Conservation (phyloP, 2,888 invertebrate genomes). For the Tenthredo livida region DNA sequence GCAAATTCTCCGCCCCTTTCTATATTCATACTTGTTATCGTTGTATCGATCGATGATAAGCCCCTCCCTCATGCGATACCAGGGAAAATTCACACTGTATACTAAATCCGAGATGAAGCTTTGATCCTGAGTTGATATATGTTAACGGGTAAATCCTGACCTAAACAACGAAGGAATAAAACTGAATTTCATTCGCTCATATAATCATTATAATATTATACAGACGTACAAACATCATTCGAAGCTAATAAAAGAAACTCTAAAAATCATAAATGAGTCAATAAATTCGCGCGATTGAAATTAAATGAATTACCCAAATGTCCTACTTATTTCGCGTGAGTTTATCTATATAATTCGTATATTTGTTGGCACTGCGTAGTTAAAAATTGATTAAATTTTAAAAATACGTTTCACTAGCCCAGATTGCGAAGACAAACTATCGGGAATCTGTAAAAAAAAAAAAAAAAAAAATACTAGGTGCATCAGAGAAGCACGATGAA, state of each 20-base stretch:
- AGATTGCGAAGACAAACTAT: not conserved
- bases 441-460: not conserved
- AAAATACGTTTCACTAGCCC: not conserved
- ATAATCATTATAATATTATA: not conserved
- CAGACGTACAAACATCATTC: not conserved
- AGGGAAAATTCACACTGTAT: too few species aligned
- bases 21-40: too few species aligned
- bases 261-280: not conserved
- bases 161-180: not conserved
- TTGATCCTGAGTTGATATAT: not conserved
- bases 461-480: not conserved
- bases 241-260: not conserved
- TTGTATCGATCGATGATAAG: too few species aligned
- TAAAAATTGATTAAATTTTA: not conserved
- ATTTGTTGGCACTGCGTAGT: not conserved
- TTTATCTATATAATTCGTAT: not conserved
- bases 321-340: not conserved
- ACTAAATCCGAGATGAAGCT: not conserved
- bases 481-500: not conserved
- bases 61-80: too few species aligned
- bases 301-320: not conserved
- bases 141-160: not conserved
- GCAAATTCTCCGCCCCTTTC: too few species aligned
- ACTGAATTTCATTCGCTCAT: constrained; percentile 6
- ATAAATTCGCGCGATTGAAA: not conserved